These are phyloP conservation scores for Sabatieria punctata DNA, from an alignment of 2,888 invertebrate species.

Conservation along the genomic window DNA sequence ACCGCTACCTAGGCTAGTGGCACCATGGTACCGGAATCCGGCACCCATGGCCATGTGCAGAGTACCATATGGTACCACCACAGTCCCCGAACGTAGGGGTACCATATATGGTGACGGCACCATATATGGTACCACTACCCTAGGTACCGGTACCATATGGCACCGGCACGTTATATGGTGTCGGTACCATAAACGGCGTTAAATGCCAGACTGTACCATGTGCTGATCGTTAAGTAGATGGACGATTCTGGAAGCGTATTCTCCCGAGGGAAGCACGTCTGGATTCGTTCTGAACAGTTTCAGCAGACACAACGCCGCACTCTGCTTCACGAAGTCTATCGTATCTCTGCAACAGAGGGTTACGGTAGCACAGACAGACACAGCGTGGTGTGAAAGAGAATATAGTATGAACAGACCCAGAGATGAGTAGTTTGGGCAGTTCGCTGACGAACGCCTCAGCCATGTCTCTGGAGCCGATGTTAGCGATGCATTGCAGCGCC, in stretches of 20 bases:
- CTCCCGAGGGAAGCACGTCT: conserved; percentile 77
- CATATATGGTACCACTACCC: too few species aligned
- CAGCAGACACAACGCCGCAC: conserved; percentile 86
- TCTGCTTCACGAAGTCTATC: conserved; percentile 98
- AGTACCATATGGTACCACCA: too few species aligned
- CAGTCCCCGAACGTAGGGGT: too few species aligned
- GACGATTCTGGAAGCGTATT: conserved; percentile 97
- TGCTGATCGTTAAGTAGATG: conserved; percentile 97
- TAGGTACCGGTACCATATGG: too few species aligned
- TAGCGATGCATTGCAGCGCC: conserved; percentile 96
- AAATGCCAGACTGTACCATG: too few species aligned
- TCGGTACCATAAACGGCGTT: too few species aligned
- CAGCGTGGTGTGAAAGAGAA: conserved; percentile 95
- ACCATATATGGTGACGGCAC: too few species aligned
- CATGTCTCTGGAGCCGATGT: conserved; percentile 98
- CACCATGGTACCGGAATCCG: too few species aligned
- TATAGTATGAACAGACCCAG: conserved; percentile 44
- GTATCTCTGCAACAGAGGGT: conserved; percentile 69
- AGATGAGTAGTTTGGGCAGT: conserved; percentile 91
- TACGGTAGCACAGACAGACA: conserved; percentile 91
- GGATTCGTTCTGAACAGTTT: conserved; percentile 82
- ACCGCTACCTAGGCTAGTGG: too few species aligned
- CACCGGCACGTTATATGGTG: too few species aligned
- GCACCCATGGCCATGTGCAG: too few species aligned
- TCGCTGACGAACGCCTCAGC: conserved; percentile 97